Conservation (phyloP, 2,888 invertebrate species). For the Orthosia gracilis region DNA sequence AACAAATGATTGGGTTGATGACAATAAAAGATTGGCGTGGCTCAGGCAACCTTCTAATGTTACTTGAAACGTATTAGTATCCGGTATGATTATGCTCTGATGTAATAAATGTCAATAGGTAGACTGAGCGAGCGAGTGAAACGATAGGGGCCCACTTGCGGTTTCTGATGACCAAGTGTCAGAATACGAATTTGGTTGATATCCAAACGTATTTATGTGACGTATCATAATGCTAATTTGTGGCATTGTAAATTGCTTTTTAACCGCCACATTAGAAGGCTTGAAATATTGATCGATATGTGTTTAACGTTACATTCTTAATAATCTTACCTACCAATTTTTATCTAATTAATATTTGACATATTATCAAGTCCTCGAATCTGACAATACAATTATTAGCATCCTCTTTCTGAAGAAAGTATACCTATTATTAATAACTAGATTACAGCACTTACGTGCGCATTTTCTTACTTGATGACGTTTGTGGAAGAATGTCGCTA, state of each 20-base stretch:
- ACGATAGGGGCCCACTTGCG: constrained; percentile 69
- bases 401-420: constrained; percentile 32
- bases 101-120: constrained; percentile 80
- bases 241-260: constrained; percentile 50
- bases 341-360: constrained; percentile 8
- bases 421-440: constrained; percentile 18
- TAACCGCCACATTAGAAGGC: constrained; percentile 26
- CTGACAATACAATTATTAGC: constrained; percentile 7
- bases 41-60: constrained; percentile 79
- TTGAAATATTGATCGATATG: constrained; percentile 27
- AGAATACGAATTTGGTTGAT: constrained; percentile 36
- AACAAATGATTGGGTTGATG: constrained; percentile 59
- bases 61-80: constrained; percentile 77
- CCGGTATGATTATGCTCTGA: constrained; percentile 83
- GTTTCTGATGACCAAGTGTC: constrained; percentile 60
- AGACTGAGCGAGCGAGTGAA: constrained; percentile 62
- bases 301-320: constrained; percentile 20
- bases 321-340: constrained; percentile 27
- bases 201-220: constrained; percentile 57
- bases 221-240: constrained; percentile 64
- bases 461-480: constrained; percentile 38
- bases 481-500: constrained; percentile 42
- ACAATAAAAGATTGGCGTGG: constrained; percentile 72
- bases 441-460: constrained; percentile 21
- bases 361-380: background rate